Percentiles rank a stretch among this genome's conserved stretches.
phyloP scores from a whole-genome alignment of 2,113 vertebrate genomes.

The Psilopogon haemacephalus region DNA sequence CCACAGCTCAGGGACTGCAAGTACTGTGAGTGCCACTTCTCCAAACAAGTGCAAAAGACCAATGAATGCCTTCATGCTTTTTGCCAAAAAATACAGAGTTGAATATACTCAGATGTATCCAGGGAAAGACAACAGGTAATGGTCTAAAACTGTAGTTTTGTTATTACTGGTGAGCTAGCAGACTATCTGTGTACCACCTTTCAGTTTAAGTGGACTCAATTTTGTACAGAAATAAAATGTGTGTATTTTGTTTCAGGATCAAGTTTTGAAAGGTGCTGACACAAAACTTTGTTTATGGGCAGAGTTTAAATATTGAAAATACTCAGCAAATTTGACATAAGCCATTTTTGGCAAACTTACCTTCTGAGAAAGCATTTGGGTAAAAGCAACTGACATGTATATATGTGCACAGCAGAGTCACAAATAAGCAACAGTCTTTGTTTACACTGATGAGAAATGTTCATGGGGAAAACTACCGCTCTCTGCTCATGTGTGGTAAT shows the following conservation, averaged over 20 bases:
- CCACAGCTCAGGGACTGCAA: conserved; percentile 90
- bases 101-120: conserved; percentile 99
- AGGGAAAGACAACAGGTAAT: conserved; percentile 98
- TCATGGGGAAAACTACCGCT: neutral
- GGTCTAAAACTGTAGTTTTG: neutral
- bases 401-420: neutral
- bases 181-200: neutral
- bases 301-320: neutral
- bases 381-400: neutral
- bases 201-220: neutral
- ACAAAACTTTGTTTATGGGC: neutral
- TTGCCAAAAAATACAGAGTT: conserved; percentile 99
- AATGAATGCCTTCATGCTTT: conserved; percentile 99
- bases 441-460: neutral
- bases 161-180: neutral
- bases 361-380: neutral
- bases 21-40: conserved; percentile 85
- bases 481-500: neutral
- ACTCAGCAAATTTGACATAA: neutral
- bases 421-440: neutral
- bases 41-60: conserved; percentile 98
- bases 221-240: neutral
- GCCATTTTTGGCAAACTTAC: neutral
- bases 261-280: neutral
- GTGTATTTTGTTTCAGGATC: neutral